Evolutionary conservation across 2,797 vertebrate species (phyloP), one percentile per base, ranked within the genome.

Genomic region (Helicolenus hilgendorfi): DNA sequence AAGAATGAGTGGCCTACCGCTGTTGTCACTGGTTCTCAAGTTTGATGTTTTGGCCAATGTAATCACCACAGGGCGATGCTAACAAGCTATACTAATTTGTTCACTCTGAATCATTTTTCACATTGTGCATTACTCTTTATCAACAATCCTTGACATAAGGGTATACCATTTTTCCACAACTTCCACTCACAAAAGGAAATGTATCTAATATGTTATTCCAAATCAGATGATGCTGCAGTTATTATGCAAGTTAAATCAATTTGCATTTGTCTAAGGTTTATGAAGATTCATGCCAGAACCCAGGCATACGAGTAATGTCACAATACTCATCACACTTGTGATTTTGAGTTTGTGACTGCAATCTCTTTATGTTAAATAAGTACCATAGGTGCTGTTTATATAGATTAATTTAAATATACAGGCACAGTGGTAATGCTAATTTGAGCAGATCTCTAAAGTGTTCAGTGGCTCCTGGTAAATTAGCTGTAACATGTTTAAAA

Each of bases 21-120:
- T 76, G 55, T 67, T 79, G 80, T 72, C 60, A 55, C 49, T 65
- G 53, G 55, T 11, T 49, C 29, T 45, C 24, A 26, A 55, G 38
- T 58, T 49, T 86, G 59, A 83, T 38, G 75, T 69, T 82, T 78
- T 72, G 72, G 67, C 72, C 62, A 41, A 6, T 55, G 62, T 74
- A 41, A 63, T 78, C 53, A 71, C 72, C 53, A 84, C 36, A 45
- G 59, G 36, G 67, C 5, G 49, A 29, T 2, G 36, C 31, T 60
- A 75, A 62, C 1, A 5, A 24, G 24, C 35, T 86, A 71, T 74
- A 58, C 24, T 82, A 70, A 82, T 73, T 76, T 15, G 18, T 49
- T 49, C 18, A 20, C 45, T 49, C 45, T 70, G n/a, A 62, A 63
- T 41, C 11, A 55, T 74, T 74, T 55, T 79, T 69, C 9, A 36